Evolutionary conservation across 2,888 invertebrate species (phyloP), one percentile per base, ranked within the genome.

Genomic region (Andrena dorsata): DNA sequence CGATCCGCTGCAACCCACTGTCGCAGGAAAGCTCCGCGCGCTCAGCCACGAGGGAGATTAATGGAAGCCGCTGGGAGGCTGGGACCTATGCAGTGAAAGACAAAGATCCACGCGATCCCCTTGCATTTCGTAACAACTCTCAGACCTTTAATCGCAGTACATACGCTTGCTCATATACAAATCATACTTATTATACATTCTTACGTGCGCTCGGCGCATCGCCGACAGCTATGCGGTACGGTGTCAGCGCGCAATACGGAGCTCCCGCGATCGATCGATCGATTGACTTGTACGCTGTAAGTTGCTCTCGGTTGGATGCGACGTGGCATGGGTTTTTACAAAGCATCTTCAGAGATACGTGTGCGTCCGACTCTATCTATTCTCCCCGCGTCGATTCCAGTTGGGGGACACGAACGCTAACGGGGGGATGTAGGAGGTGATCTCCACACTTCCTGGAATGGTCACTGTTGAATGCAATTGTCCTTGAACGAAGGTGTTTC

Each of bases 101-200:
- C 30, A 28, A 60, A 61, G 56, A 41, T 16, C n/a, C 20, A 58
- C 13, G 13, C 16, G 16, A 28, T 53, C 8, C 23, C 13, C 49
- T 76, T 16, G 47, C 32, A 23, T 75, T 49, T 72, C 58, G 74
- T 61, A 77, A 78, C 65, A 82, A 72, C 61, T 82, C 56, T 71
- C 41, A 63, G 71, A 41, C 63, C 41, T 84, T 85, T 82, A 82
- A 82, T 84, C 63, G 16, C 58, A 73, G 72, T 70, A 53, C 47
- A 76, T 80, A 75, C 13, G 47, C 49, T n/a, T 28, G 49, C 26
- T 32, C 23, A 16, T 58, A 53, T 79, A 76, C 60, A 80, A 68
- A 79, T 58, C 30, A 23, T 41, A 69, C 41, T 63, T 79, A 47
- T 65, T 69, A 70, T 60, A 76, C 65, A 75, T 76, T 64, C 30